phyloP scores from a whole-genome alignment of 2,888 invertebrate species.

The Alitta virens region DNA sequence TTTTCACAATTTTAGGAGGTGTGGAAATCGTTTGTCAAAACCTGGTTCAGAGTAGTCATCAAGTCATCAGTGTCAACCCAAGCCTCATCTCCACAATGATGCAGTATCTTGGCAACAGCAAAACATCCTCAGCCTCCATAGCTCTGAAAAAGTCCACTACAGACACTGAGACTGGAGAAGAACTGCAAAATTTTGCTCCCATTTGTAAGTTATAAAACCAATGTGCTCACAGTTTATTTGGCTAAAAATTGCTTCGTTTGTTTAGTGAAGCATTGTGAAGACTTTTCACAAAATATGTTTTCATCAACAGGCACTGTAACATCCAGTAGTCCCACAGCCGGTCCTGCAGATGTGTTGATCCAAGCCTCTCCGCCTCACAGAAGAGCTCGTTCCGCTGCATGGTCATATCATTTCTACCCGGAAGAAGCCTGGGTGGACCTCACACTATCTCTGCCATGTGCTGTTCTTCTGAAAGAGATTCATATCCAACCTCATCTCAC shows the following conservation, averaged over 20 bases:
- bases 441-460: constrained; percentile 81
- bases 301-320: constrained; percentile 65
- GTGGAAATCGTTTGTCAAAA: constrained; percentile 67
- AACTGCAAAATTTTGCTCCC: constrained; percentile 85
- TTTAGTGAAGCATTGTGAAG: no score
- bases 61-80: constrained; percentile 70
- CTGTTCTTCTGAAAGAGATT: constrained; percentile 82
- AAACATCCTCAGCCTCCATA: constrained; percentile 4
- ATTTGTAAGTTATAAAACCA: constrained; percentile 68
- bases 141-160: constrained; percentile 42
- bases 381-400: constrained; percentile 84
- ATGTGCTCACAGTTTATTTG: no score
- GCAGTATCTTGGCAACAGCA: constrained; percentile 63
- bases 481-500: constrained; percentile 59
- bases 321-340: constrained; percentile 80
- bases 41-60: constrained; percentile 72
- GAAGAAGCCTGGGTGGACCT: constrained; percentile 83
- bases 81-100: constrained; percentile 69
- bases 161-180: constrained; percentile 66
- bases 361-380: constrained; percentile 78
- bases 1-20: constrained; percentile 54
- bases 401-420: constrained; percentile 94
- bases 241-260: no score
- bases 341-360: constrained; percentile 84
- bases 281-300: no score